Evolutionary conservation across 2,797 vertebrate species (phyloP), one percentile per base, ranked within the genome.

Genomic region (Xiphorhynchus erythropygius): DNA sequence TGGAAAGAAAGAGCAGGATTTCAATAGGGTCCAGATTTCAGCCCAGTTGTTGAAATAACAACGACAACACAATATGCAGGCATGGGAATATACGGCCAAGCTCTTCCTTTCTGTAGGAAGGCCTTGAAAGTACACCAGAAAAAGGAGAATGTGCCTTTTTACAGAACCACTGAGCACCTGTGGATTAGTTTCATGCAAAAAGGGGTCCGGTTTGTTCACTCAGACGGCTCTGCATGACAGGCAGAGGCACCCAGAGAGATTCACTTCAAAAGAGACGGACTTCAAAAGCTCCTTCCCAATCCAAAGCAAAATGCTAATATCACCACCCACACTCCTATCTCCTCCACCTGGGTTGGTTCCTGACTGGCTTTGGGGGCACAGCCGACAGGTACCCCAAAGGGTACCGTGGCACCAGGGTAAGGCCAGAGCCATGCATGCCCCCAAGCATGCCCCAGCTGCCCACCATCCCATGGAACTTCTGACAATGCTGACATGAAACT

Each of bases 281-380:
- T 94, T 97, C 95, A 95, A 95, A 97, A 90, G 94, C 91, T 90
- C 30, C 69, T 55, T 89, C 79, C 32, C 1, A 3, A 53, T 16
- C 57, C 91, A 91, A 83, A 89, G 79, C 60, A 41, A 74, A 85
- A 95, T 68, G 94, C 69, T 94, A 95, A 94, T 84, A 68, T 4
- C 73, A 80, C 73, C 93, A 84, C 83, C 94, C 92, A 86, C 94
- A 19, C 55, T 76, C 68, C 65, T 83, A 64, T 35, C 64, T 65
- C 19, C 75, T 44, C n/a, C 1, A 0, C 70, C 23, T 32, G 47
- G 50, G 41, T 3, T 7, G 47, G 63, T 2, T 92, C 79, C 87
- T 33, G 65, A 28, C 12, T 3, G 2, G 62, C 83, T 70, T 74
- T 2, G 8, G 70, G 71, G 78, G 81, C 89, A 69, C 67, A 56